Conservation (phyloP, 1,140 invertebrate species). For the Harpegnathos saltator region DNA sequence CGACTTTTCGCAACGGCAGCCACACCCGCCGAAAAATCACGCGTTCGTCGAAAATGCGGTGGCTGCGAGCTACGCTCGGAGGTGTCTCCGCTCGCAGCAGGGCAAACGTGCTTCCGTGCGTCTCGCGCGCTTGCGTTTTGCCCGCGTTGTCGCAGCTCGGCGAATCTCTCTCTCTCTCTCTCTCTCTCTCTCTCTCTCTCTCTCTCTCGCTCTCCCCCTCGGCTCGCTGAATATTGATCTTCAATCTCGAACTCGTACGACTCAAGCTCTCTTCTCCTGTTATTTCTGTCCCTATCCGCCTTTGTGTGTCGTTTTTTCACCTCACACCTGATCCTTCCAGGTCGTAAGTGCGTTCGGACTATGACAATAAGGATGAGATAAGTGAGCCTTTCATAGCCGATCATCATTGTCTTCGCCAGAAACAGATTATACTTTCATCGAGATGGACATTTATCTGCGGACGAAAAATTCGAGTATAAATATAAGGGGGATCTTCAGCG, state of each 20-base stretch:
- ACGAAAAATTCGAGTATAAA: too few relatives aligned
- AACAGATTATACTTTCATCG: too few relatives aligned
- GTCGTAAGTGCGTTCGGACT: not conserved
- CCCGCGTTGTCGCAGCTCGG: slow-evolving; percentile 46
- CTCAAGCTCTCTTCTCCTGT: slow-evolving; percentile 20
- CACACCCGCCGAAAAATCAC: slow-evolving; percentile 45
- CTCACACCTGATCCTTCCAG: not conserved
- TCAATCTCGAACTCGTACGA: slow-evolving; percentile 66
- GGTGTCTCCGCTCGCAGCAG: slow-evolving; percentile 36
- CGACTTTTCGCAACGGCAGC: slow-evolving; percentile 7
- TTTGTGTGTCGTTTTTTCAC: not conserved
- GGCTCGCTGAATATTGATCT: slow-evolving; percentile 73
- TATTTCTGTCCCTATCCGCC: not conserved
- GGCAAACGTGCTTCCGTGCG: slow-evolving; percentile 29
- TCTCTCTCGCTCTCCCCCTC: slow-evolving; percentile 53
- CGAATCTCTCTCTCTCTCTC: slow-evolving; percentile 54
- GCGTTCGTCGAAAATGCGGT: slow-evolving; percentile 33
- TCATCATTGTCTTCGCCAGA: too few relatives aligned
- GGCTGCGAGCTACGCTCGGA: slow-evolving; percentile 36
- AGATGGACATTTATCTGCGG: too few relatives aligned
- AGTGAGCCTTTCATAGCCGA: too few relatives aligned
- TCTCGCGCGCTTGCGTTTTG: slow-evolving; percentile 74
- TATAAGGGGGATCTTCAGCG: too few relatives aligned
- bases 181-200: slow-evolving; percentile 62
- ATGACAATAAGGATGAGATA: not conserved